A percentile compares a stretch with the other conserved stretches of the same genome.
Conservation (phyloP, 1,140 invertebrate genomes). For the Drosophila mauritiana region DNA sequence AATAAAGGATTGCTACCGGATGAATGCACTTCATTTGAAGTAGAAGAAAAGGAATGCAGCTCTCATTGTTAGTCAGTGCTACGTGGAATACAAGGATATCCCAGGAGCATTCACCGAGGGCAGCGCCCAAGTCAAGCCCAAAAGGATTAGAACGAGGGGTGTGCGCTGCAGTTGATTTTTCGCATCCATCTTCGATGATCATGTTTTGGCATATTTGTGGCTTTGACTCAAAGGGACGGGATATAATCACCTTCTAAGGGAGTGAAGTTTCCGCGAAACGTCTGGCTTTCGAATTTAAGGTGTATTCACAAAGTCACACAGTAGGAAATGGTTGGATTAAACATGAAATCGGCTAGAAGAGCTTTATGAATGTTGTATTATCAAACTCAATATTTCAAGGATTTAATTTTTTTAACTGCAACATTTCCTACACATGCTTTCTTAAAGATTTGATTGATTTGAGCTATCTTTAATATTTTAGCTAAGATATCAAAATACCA, state of each 20-base stretch:
- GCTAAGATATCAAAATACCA: background rate
- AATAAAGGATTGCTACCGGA: conserved; percentile 79
- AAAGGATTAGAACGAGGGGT: conserved; percentile 63
- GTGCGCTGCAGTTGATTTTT: conserved; percentile 38
- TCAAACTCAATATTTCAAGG: too few relatives aligned
- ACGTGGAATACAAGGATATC: conserved; percentile 24
- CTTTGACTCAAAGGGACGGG: conserved; percentile 37
- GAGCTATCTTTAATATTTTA: background rate
- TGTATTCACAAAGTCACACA: background rate
- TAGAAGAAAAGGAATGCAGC: conserved; percentile 60
- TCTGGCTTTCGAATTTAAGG: background rate
- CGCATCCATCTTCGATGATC: conserved; percentile 57
- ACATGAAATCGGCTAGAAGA: too few relatives aligned
- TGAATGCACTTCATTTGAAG: conserved; percentile 83
- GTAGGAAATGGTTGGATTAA: conserved; percentile 2
- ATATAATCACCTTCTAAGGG: conserved; percentile 12
- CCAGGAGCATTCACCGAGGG: conserved; percentile 29
- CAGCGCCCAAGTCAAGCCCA: conserved; percentile 56
- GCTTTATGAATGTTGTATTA: background rate
- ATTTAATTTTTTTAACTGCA: too few relatives aligned
- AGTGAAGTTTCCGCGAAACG: conserved; percentile 24
- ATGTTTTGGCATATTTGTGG: conserved; percentile 80
- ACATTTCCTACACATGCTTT: background rate
- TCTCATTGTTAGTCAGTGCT: conserved; percentile 65
- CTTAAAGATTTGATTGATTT: background rate